Percentiles rank a stretch among this genome's conserved stretches.
phyloP scores from a whole-genome alignment of 2,888 invertebrate genomes.

The Eubasilissa splendida region DNA sequence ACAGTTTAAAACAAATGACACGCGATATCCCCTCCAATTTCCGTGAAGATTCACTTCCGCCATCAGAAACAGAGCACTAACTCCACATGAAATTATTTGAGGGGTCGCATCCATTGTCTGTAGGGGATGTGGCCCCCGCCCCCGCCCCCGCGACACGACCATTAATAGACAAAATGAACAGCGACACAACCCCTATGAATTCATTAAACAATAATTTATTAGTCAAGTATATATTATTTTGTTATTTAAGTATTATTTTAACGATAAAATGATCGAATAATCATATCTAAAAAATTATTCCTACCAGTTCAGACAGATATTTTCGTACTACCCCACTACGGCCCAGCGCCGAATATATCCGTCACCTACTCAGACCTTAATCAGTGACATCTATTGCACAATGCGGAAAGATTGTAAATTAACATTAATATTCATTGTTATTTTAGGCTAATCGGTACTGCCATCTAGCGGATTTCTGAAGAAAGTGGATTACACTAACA shows the following conservation, averaged over 20 bases:
- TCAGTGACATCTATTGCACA: too few relatives aligned
- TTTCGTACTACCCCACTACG: too few relatives aligned
- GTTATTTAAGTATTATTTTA: too few relatives aligned
- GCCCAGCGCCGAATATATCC: too few relatives aligned
- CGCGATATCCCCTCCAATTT: conserved; percentile 9
- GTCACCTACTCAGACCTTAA: too few relatives aligned
- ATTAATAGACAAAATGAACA: background rate
- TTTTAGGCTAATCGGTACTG: too few relatives aligned
- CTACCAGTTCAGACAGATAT: background rate
- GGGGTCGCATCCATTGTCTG: background rate
- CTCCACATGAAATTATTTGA: background rate
- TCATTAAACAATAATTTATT: background rate
- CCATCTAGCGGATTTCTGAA: too few relatives aligned
- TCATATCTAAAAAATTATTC: background rate
- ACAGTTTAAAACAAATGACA: conserved; percentile 12
- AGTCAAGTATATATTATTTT: too few relatives aligned
- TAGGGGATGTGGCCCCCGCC: background rate
- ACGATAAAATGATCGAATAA: background rate
- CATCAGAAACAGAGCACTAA: conserved; percentile 5
- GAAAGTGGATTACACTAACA: too few relatives aligned
- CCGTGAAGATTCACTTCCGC: background rate
- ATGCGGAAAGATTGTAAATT: too few relatives aligned
- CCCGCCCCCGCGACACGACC: background rate
- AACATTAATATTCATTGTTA: too few relatives aligned
- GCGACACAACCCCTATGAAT: background rate